Base-by-base conservation (phyloP, 1,140 invertebrate species). In the Cepaea nemoralis region DNA sequence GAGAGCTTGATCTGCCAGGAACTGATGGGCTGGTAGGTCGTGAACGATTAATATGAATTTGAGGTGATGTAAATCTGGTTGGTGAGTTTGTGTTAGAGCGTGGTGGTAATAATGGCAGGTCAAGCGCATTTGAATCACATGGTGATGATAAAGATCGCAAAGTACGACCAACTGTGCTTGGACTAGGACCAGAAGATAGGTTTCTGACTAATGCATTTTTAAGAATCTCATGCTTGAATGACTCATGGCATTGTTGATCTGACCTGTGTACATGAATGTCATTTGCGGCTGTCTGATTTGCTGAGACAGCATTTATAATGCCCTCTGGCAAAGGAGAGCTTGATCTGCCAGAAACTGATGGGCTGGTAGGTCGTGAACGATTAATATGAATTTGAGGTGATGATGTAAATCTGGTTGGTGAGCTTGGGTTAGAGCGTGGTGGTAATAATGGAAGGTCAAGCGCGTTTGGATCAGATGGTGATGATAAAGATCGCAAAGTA, bases 131-230 rank as follows among this genome's bases (percentile, higher is more conserved):
- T 63, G 59, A 63, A 22, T 5, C 5, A 63, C n/a, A 31, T 1
- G n/a, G 5, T 63, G 59, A 31, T 63, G 22, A 63, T 6, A 55
- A 3, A 14, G 50, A 24, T 55, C 16, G 50, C 2, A 22, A 24
- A 10, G 50, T 55, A 55, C 2, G 50, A 24, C 33, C 59, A 63
- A 27, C 5, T 10, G 59, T n/a, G n/a, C n/a, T n/a, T n/a, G n/a
- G 5, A 63, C 5, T 24, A 1, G 77, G 63, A 35, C 37, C 48
- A 37, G 77, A 79, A 3, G 42, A 37, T 24, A n/a, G 24, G 5
- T 33, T 33, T 10, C 83, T 50, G 14, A 82, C 73, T 2, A 76
- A n/a, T 31, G 33, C 59, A 63, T 63, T 63, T 10, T 63, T 2
- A 16, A 27, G 33, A 2, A 31, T 6, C 27, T 63, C 59, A 63